phyloP scores from a whole-genome alignment of 2,888 invertebrate genomes.

The Chelonus formosanus region DNA sequence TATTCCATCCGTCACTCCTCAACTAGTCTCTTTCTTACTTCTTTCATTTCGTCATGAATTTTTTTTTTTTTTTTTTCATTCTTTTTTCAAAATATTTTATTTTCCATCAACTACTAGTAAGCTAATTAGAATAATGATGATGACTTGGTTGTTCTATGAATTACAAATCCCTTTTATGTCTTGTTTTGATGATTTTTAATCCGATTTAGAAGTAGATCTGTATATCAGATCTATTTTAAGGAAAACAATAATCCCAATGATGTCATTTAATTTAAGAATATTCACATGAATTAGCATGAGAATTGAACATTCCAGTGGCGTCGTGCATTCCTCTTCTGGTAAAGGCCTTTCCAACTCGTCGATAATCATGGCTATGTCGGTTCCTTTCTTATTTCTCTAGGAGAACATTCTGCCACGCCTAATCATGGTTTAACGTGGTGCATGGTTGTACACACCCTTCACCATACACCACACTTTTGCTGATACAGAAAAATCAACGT shows the following conservation, averaged over 20 bases:
- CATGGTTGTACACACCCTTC: constrained; percentile 37
- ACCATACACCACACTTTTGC: constrained; percentile 21
- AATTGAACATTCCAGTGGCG: constrained; percentile 53
- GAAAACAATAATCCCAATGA: no score
- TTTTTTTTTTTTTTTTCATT: no score
- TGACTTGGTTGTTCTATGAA: no score
- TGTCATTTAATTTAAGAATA: constrained; percentile 39
- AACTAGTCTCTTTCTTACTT: no score
- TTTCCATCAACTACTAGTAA: no score
- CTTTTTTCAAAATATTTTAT: no score
- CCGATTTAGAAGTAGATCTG: no score
- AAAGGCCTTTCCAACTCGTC: constrained; percentile 38
- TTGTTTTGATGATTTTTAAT: no score
- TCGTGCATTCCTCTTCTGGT: constrained; percentile 39
- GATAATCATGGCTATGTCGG: constrained; percentile 20
- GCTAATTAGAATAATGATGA: no score
- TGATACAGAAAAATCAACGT: not conserved
- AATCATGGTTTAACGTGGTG: constrained; percentile 35
- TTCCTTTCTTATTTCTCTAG: constrained; percentile 8
- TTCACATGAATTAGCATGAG: constrained; percentile 51
- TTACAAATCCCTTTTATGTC: no score
- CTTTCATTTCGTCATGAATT: no score
- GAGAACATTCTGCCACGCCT: constrained; percentile 55
- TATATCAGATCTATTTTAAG: no score
- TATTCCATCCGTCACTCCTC: not conserved